phyloP scores from a whole-genome alignment of 2,113 vertebrate genomes.

The Psittacus erithacus region DNA sequence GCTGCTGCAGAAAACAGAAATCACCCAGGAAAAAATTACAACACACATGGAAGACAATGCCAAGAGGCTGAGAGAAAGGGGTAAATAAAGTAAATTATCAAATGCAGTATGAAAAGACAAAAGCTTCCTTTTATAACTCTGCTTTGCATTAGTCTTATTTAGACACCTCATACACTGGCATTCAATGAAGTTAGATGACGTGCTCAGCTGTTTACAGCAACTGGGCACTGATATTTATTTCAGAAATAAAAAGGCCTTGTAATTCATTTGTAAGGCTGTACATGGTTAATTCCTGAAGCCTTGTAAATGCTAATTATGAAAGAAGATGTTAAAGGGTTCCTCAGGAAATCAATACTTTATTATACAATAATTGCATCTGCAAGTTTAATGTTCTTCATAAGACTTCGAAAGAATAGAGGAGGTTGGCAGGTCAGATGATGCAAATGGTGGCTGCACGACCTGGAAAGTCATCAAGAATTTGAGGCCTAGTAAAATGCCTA shows the following conservation, averaged over 20 bases:
- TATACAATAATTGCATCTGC: slow-evolving; percentile 80
- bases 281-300: slow-evolving; percentile 63
- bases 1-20: slow-evolving; percentile 37
- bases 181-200: not conserved
- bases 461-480: slow-evolving; percentile 69
- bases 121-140: not conserved
- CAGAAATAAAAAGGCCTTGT: slow-evolving; percentile 49
- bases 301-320: slow-evolving; percentile 79
- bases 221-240: slow-evolving; percentile 6
- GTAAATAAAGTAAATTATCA: slow-evolving; percentile 11
- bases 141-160: not conserved
- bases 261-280: slow-evolving; percentile 68
- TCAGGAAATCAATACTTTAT: slow-evolving; percentile 82
- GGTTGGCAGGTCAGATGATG: slow-evolving; percentile 68
- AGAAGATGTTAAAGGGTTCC: slow-evolving; percentile 74
- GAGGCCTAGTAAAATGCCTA: slow-evolving; percentile 57
- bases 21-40: not conserved
- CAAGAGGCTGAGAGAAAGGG: not conserved
- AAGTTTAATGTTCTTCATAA: slow-evolving; percentile 74
- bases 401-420: slow-evolving; percentile 63
- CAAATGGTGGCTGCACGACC: slow-evolving; percentile 69
- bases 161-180: not conserved
- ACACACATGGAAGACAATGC: not conserved
- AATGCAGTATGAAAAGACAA: not conserved
- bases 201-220: not conserved